These are phyloP conservation scores for Notamacropus eugenii DNA, from an alignment of 2,797 vertebrate species.

Conservation along the genomic window DNA sequence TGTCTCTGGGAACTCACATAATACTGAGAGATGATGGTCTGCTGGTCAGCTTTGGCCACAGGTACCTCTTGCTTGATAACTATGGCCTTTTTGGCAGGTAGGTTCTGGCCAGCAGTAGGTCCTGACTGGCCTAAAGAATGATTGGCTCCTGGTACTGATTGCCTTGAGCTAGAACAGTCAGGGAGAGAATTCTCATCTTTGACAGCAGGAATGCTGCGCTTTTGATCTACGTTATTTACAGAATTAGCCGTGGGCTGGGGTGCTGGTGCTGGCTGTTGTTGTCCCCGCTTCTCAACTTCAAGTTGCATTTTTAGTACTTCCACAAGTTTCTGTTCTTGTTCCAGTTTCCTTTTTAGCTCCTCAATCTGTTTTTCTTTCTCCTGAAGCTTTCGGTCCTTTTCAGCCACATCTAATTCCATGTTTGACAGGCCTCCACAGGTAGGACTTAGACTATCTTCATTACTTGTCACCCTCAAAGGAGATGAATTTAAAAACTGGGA, in stretches of 20 bases:
- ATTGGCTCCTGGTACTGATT: slow-evolving; percentile 62
- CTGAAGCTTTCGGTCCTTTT: slow-evolving; percentile 94
- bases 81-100: slow-evolving; percentile 85
- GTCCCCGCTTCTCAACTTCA: slow-evolving; percentile 94
- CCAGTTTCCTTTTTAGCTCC: slow-evolving; percentile 95
- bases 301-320: slow-evolving; percentile 97
- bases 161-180: slow-evolving; percentile 82
- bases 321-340: slow-evolving; percentile 96
- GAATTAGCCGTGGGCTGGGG: slow-evolving; percentile 70
- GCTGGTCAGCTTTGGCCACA: slow-evolving; percentile 82
- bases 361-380: slow-evolving; percentile 98
- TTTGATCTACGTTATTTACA: slow-evolving; percentile 74
- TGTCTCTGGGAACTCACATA: slow-evolving; percentile 87
- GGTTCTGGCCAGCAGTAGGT: slow-evolving; percentile 82
- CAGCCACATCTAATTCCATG: slow-evolving; percentile 84
- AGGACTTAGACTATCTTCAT: slow-evolving; percentile 83
- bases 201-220: slow-evolving; percentile 74
- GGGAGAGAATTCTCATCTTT: slow-evolving; percentile 88
- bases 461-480: slow-evolving; percentile 77
- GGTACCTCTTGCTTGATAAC: slow-evolving; percentile 90
- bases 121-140: slow-evolving; percentile 81
- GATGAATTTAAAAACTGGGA: slow-evolving; percentile 86
- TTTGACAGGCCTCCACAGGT: slow-evolving; percentile 74
- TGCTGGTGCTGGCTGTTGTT: slow-evolving; percentile 86
- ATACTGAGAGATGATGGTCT: slow-evolving; percentile 84